phyloP scores from a whole-genome alignment of 2,113 vertebrate species.

The Smithornis capensis region DNA sequence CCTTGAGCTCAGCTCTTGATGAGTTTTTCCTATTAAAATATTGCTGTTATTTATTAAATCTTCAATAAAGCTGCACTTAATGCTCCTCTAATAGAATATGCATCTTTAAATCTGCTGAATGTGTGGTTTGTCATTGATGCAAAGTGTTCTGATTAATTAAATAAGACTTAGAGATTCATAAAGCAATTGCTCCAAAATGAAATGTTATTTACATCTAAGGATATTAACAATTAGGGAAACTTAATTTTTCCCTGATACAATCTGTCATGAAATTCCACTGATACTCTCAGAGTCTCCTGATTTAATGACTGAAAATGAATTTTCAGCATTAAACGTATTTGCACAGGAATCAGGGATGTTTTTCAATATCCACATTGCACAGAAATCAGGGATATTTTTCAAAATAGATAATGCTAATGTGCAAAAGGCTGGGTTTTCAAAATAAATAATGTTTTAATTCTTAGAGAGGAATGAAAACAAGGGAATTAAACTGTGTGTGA shows the following conservation, averaged over 20 bases:
- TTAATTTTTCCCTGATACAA: conserved; percentile 34
- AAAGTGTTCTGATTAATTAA: conserved; percentile 62
- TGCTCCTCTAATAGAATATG: conserved; percentile 1
- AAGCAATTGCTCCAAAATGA: conserved; percentile 48
- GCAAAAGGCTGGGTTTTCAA: not conserved
- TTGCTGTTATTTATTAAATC: conserved; percentile 57
- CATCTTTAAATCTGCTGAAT: conserved; percentile 46
- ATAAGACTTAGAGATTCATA: conserved; percentile 51
- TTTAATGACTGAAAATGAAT: conserved; percentile 34
- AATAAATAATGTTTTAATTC: not conserved
- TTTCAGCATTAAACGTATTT: not conserved
- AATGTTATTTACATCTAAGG: conserved; percentile 61
- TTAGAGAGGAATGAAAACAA: not conserved
- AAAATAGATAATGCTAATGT: not conserved
- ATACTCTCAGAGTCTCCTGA: not conserved
- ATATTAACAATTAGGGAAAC: conserved; percentile 46
- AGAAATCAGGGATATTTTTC: not conserved
- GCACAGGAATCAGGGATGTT: not conserved
- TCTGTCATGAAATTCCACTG: conserved; percentile 15
- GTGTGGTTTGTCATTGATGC: conserved; percentile 23
- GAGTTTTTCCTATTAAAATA: not conserved
- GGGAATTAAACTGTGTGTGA: accelerated
- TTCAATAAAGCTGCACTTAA: conserved; percentile 17
- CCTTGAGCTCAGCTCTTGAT: not conserved
- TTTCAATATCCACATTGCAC: not conserved